These are phyloP conservation scores for Sebastes fasciatus DNA, from an alignment of 2,113 vertebrate species.

Conservation along the genomic window DNA sequence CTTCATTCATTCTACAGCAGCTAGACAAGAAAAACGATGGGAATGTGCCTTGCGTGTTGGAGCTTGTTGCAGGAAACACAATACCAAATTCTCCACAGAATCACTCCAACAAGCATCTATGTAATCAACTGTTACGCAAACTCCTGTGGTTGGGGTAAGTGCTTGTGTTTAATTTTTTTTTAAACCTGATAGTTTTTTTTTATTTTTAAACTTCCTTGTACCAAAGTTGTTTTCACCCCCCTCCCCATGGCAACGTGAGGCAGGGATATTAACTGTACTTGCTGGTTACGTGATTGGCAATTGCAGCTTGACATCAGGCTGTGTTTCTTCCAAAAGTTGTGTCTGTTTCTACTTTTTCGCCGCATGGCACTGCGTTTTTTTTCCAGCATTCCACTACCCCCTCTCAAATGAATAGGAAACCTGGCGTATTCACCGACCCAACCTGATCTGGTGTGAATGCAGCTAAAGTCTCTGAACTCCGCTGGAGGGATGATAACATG, in stretches of 20 bases:
- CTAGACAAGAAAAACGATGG: background rate
- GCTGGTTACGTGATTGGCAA: background rate
- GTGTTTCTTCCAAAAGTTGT: no score
- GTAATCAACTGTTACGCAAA: slow-evolving; percentile 24
- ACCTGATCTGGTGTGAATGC: no score
- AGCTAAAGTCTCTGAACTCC: background rate
- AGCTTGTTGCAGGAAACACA: slow-evolving; percentile 51
- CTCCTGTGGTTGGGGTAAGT: slow-evolving; percentile 52
- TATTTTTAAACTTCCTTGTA: slow-evolving; percentile 12
- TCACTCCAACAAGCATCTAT: background rate
- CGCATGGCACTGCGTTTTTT: no score
- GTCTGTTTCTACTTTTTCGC: no score
- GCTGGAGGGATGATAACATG: background rate
- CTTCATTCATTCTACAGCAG: background rate
- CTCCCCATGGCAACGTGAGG: slow-evolving; percentile 28
- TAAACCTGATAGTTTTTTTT: background rate
- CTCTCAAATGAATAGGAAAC: no score
- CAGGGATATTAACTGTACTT: slow-evolving; percentile 56
- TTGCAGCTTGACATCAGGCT: no score
- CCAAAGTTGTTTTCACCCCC: slow-evolving; percentile 46
- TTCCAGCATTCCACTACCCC: no score
- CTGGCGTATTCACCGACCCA: no score
- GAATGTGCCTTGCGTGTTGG: background rate
- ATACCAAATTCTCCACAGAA: slow-evolving; percentile 23
- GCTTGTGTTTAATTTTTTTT: background rate